Base-by-base conservation (phyloP, 2,888 invertebrate genomes). In the Drosophila histrio region DNA sequence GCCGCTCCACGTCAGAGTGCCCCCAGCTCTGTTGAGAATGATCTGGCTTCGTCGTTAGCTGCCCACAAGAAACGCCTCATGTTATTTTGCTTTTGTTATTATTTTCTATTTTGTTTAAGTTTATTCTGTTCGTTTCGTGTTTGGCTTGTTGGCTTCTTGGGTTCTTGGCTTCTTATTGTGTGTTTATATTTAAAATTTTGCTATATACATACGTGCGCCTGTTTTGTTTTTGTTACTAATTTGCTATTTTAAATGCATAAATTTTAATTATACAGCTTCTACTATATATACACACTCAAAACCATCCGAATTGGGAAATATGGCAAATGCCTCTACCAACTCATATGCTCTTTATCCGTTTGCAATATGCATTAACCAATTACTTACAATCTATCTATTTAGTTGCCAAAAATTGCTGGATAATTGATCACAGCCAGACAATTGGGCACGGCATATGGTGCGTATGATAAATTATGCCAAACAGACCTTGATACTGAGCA, bases 201-300 rank as follows among this genome's bases (percentile, higher is more conserved):
- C 53, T 59, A 44, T 61, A 49, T 53, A 46, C n/a, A n/a, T 49
- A 58, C 60, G 68, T 36, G 61, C 68, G 64, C 62, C 58, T 75
- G 68, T 61, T 71, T 75, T 79, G 75, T 78, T 82, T 86, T 83
- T 83, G 65, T 72, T 82, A 56, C 78, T 80, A 79, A 79, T 85
- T 80, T 69, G 77, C 75, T 81, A 72, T 87, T 84, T 75, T 62
- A 77, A 81, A 79, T 87, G 75, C 76, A 78, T 82, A 85, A 78
- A 85, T 80, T 87, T 87, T 87, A 87, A 84, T 84, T 85, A 82
- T 82, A 69, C 65, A 73, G 65, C 43, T 36, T 36, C 71, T 62
- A 57, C 58, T 36, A 69, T 62, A 57, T 56, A 68, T 41, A 62
- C 56, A 61, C 57, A 65, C 65, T 61, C 76, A 69, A 64, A 46